Conservation (phyloP, 2,888 invertebrate genomes). For the Alsophila aescularia region DNA sequence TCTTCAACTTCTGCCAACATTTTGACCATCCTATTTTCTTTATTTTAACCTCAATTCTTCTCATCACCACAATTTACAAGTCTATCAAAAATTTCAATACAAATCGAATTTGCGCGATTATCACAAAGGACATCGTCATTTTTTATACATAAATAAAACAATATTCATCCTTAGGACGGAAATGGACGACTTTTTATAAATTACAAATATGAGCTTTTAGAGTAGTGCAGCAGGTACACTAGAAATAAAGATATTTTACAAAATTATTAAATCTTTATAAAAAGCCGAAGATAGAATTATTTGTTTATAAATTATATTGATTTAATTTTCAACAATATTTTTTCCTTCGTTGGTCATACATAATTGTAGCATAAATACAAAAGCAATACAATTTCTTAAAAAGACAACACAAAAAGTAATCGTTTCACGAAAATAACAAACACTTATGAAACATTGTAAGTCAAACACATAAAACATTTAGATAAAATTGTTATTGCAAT, state of each 20-base stretch:
- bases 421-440: constrained; percentile 76
- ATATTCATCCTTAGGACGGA: constrained; percentile 35
- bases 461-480: constrained; percentile 33
- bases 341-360: neutral
- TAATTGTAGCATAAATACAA: constrained; percentile 12
- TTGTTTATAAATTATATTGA: neutral
- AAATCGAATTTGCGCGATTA: constrained; percentile 28
- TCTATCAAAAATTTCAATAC: constrained; percentile 16
- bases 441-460: constrained; percentile 36
- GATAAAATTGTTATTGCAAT: constrained; percentile 25
- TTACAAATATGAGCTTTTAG: constrained; percentile 22
- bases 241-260: neutral
- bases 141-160: constrained; percentile 20
- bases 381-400: constrained; percentile 30
- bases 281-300: neutral
- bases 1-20: too few relatives aligned
- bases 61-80: constrained; percentile 4
- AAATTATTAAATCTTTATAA: neutral
- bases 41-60: too few relatives aligned
- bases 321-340: neutral
- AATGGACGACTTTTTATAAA: constrained; percentile 29
- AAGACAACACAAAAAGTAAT: constrained; percentile 57
- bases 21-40: too few relatives aligned
- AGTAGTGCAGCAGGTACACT: constrained; percentile 10
- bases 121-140: constrained; percentile 17